Evolutionary conservation across 2,888 invertebrate species (phyloP).

Genomic region (Diarsia mendica): DNA sequence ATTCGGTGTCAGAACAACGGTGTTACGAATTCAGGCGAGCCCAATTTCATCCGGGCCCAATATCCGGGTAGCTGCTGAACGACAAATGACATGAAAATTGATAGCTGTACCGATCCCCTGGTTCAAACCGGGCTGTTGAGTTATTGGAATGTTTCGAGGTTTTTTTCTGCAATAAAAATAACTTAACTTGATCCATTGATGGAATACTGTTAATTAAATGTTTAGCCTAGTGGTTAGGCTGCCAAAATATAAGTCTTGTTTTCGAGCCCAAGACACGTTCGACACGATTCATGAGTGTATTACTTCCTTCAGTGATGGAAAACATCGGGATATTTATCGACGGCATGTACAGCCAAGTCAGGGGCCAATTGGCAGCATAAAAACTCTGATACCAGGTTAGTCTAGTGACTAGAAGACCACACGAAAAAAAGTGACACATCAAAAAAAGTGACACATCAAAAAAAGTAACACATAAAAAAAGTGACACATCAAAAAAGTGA

Average conservation of each 20-base stretch:
- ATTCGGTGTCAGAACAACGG: constrained; percentile 3
- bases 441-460: no score
- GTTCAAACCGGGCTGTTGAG: constrained; percentile 2
- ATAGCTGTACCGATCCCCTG: constrained; percentile 31
- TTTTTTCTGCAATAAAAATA: neutral
- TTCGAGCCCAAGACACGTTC: no score
- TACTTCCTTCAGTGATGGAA: no score
- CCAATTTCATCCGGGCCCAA: constrained; percentile 31
- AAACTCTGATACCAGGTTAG: neutral
- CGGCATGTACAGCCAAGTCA: neutral
- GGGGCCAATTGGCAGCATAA: neutral
- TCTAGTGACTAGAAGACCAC: no score
- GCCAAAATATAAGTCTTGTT: no score
- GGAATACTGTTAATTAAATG: neutral
- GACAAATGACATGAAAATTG: constrained; percentile 51
- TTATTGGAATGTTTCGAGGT: constrained; percentile 4
- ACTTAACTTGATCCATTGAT: neutral
- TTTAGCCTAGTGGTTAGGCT: no score
- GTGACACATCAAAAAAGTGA: no score
- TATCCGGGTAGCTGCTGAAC: constrained; percentile 31
- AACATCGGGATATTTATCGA: neutral
- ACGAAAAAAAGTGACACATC: no score
- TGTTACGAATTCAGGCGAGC: constrained; percentile 36
- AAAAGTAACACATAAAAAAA: no score
- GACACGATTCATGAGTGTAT: no score